phyloP scores from a whole-genome alignment of 2,113 vertebrate species.

The Hemichromis elongatus region DNA sequence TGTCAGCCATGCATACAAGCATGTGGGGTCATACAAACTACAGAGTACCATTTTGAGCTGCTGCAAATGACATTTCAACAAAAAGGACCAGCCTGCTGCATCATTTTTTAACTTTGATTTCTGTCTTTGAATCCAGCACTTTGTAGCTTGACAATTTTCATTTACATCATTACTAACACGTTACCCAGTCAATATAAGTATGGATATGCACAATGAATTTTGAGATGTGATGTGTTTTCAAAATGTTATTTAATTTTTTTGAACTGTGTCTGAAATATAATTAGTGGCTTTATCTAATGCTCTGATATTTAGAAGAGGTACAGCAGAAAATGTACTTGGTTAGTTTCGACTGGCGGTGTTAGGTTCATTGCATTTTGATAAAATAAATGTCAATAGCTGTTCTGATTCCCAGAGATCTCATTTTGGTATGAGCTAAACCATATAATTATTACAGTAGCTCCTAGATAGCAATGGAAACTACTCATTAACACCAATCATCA shows the following conservation, averaged over 20 bases:
- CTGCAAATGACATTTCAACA: neutral
- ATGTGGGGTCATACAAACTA: neutral
- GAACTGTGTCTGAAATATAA: neutral
- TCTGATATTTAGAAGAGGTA: neutral
- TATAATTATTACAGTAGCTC: neutral
- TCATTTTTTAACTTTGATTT: neutral
- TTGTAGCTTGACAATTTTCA: neutral
- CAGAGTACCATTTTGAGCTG: neutral
- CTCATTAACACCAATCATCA: neutral
- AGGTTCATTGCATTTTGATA: neutral
- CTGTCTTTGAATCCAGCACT: neutral
- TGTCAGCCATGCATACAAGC: too few species aligned
- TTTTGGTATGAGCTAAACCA: neutral
- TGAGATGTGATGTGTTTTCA: neutral
- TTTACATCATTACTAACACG: neutral
- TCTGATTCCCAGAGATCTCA: neutral
- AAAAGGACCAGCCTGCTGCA: neutral
- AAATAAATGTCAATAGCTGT: neutral
- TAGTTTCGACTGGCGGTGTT: neutral
- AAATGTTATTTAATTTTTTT: neutral
- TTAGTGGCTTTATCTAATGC: rapidly evolving
- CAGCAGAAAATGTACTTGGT: neutral
- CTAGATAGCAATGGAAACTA: neutral
- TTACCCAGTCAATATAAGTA: too few species aligned
- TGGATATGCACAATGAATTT: neutral